phyloP scores from a whole-genome alignment of 1,140 invertebrate species.

The Aphis craccivora region DNA sequence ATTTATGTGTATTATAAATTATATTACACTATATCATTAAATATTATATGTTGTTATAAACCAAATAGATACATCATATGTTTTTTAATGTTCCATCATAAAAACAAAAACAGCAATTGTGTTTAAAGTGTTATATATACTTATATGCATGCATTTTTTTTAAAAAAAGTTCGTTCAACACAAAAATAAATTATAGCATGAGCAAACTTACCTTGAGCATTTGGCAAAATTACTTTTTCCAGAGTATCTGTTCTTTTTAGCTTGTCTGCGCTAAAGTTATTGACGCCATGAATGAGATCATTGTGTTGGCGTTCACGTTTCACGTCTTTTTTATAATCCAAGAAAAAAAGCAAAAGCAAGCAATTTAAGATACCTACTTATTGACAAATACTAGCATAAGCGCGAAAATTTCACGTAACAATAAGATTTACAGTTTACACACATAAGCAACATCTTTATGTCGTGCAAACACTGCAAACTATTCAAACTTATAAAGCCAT shows the following conservation, averaged over 20 bases:
- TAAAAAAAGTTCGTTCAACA: neutral
- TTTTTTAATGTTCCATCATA: neutral
- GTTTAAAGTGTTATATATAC: neutral
- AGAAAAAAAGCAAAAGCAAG: conserved; percentile 55
- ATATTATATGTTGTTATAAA: neutral
- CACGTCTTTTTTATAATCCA: conserved; percentile 69
- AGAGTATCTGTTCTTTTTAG: conserved; percentile 79
- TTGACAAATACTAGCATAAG: neutral
- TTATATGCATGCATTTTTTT: neutral
- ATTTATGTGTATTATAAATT: neutral
- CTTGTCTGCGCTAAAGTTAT: conserved; percentile 74
- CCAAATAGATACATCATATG: neutral
- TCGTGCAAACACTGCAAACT: neutral
- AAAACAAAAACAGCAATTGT: neutral
- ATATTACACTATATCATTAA: too few species aligned
- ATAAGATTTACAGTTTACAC: conserved; percentile 32
- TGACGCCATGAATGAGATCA: conserved; percentile 76
- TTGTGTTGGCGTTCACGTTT: conserved; percentile 77
- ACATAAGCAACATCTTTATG: neutral
- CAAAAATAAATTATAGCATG: neutral
- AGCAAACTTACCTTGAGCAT: conserved; percentile 74
- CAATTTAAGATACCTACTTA: conserved; percentile 38
- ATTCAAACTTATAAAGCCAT: conserved; percentile 12
- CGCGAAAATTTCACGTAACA: neutral
- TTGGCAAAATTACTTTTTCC: conserved; percentile 82